phyloP scores from a whole-genome alignment of 2,888 invertebrate species.

The Amiota mariae region DNA sequence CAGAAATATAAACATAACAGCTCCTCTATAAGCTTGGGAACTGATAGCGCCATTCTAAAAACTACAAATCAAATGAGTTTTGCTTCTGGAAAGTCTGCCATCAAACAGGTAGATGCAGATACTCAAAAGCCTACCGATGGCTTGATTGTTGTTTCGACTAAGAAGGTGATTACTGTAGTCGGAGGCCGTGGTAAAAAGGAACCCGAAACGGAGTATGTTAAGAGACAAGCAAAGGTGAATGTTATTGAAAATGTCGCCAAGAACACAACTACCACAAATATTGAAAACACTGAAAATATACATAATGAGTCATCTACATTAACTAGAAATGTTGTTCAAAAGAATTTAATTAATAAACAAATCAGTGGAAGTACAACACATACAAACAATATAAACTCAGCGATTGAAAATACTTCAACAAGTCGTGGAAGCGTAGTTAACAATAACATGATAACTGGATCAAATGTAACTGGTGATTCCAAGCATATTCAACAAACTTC shows the following conservation, averaged over 20 bases:
- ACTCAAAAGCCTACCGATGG: constrained; percentile 75
- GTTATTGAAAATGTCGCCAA: constrained; percentile 70
- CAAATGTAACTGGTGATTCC: constrained; percentile 32
- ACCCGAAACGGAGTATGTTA: constrained; percentile 70
- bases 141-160: constrained; percentile 75
- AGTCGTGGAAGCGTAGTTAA: constrained; percentile 38
- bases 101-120: constrained; percentile 71
- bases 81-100: constrained; percentile 73
- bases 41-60: constrained; percentile 75
- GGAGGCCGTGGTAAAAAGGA: constrained; percentile 68
- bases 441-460: constrained; percentile 31
- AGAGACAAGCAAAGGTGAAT: constrained; percentile 68
- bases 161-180: constrained; percentile 73
- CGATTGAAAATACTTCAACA: constrained; percentile 27
- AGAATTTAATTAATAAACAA: constrained; percentile 37
- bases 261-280: constrained; percentile 66
- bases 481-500: constrained; percentile 13
- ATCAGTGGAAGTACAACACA: constrained; percentile 44
- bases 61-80: constrained; percentile 79
- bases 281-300: constrained; percentile 65
- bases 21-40: constrained; percentile 79
- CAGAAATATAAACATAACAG: constrained; percentile 70
- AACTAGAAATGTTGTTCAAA: constrained; percentile 53
- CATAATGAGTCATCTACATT: constrained; percentile 61
- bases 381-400: constrained; percentile 22